A percentile compares a stretch with the other conserved stretches of the same genome.
Evolutionary conservation across 2,113 vertebrate genomes (phyloP).

Genomic region (Alexandromys fortis): DNA sequence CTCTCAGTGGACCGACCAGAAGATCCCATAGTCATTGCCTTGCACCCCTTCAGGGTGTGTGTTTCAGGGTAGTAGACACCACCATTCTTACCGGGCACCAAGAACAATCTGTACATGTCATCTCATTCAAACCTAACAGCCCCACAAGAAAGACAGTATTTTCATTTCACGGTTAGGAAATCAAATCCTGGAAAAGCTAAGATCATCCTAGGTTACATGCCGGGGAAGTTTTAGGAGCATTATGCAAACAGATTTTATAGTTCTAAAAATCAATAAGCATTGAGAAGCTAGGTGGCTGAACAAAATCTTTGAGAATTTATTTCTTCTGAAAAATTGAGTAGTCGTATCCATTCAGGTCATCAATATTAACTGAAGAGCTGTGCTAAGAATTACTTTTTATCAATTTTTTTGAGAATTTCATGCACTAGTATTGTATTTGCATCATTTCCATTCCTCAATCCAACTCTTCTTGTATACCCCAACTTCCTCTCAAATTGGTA

Average conservation of each 20-base stretch:
- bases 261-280: neutral
- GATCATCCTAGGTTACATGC: neutral
- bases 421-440: neutral
- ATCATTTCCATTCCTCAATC: neutral
- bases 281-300: neutral
- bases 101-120: neutral
- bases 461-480: neutral
- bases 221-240: neutral
- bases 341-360: neutral
- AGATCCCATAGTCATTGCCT: neutral
- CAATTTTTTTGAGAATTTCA: neutral
- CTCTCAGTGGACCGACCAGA: neutral
- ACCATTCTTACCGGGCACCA: neutral
- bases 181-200: neutral
- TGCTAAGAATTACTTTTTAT: neutral
- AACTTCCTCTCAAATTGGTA: neutral
- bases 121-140: neutral
- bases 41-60: neutral
- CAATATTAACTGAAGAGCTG: neutral
- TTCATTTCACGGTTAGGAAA: slow-evolving; percentile 8
- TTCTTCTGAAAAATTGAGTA: slow-evolving; percentile 17
- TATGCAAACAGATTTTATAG: neutral
- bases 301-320: neutral
- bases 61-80: neutral
- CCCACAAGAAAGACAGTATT: neutral